Conservation (phyloP, 2,888 invertebrate species). For the Heteromyza rotundicornis region DNA sequence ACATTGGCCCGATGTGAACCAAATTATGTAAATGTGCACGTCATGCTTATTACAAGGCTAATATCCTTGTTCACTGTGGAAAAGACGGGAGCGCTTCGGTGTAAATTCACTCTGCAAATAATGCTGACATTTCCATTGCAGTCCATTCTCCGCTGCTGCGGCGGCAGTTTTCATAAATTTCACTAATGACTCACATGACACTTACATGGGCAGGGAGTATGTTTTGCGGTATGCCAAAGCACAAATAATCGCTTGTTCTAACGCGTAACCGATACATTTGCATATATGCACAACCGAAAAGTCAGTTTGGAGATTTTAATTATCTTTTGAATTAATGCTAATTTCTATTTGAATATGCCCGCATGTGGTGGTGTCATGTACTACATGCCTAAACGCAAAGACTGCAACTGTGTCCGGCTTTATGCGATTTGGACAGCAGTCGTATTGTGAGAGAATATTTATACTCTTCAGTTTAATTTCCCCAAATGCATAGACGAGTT, state of each 20-base stretch:
- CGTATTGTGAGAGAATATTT: too few species aligned
- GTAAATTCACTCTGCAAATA: not conserved
- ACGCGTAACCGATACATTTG: not conserved
- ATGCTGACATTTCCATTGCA: not conserved
- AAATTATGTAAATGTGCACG: too few species aligned
- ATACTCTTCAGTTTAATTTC: too few species aligned
- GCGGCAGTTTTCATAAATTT: constrained; percentile 18
- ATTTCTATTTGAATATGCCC: constrained; percentile 52
- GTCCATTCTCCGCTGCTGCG: not conserved
- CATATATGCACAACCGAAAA: not conserved
- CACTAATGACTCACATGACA: not conserved
- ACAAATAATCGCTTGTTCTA: not conserved
- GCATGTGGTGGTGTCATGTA: too few species aligned
- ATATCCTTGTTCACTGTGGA: too few species aligned
- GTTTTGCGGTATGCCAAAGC: not conserved
- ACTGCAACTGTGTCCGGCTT: too few species aligned
- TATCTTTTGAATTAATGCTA: constrained; percentile 54
- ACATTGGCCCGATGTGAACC: too few species aligned
- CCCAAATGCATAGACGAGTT: too few species aligned
- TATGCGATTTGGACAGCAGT: too few species aligned
- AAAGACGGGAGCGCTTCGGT: not conserved
- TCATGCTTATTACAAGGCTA: too few species aligned
- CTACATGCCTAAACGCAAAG: too few species aligned
- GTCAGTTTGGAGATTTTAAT: constrained; percentile 48
- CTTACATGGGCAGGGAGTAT: not conserved